phyloP scores from a whole-genome alignment of 1,140 invertebrate species.

The Cataglyphis hispanica region DNA sequence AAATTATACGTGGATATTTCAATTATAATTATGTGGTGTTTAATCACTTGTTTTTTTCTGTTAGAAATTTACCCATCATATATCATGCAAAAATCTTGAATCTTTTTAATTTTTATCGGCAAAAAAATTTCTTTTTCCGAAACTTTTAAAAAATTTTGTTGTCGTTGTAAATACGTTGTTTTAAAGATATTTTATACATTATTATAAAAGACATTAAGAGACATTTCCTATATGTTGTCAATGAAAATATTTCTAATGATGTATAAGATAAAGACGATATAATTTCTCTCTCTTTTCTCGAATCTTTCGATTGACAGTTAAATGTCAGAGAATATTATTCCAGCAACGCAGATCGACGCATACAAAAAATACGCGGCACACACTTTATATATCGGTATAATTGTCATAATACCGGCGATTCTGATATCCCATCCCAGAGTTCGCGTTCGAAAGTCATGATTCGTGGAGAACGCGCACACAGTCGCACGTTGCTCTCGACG shows the following conservation, averaged over 20 bases:
- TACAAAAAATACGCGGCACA: not conserved
- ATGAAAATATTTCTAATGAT: no score
- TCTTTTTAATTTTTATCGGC: no score
- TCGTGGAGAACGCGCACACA: constrained; percentile 27
- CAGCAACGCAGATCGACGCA: not conserved
- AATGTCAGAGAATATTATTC: not conserved
- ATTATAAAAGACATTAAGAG: no score
- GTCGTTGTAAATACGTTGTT: no score
- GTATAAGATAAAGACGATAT: no score
- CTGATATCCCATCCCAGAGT: constrained; percentile 38
- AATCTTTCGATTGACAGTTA: not conserved
- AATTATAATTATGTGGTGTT: not conserved
- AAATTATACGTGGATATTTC: constrained; percentile 4
- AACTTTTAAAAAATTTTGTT: no score
- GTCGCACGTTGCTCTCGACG: constrained; percentile 12
- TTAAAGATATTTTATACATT: not conserved
- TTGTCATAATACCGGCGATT: constrained; percentile 40
- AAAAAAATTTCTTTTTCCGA: no score
- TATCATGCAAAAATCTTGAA: no score
- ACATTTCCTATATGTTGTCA: no score
- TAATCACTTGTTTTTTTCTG: not conserved
- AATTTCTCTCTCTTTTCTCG: not conserved
- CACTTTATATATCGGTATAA: constrained; percentile 12
- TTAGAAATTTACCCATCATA: no score
- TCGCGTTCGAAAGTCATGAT: constrained; percentile 43